Conservation (phyloP, 2,797 vertebrate species). For the Chiroxiphia lanceolata region DNA sequence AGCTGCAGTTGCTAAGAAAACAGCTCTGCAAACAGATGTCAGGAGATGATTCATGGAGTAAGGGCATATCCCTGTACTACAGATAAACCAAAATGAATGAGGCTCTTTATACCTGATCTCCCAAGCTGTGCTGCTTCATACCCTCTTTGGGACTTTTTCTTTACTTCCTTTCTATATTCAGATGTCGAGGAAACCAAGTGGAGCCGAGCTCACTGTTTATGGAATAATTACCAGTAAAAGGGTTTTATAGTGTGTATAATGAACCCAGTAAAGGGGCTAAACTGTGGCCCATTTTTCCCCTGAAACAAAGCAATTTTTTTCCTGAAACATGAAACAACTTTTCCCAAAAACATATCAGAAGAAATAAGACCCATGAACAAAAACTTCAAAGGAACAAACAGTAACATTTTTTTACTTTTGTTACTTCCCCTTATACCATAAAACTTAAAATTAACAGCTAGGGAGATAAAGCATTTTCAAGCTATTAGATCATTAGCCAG, state of each 20-base stretch:
- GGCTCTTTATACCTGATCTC: conserved; percentile 50
- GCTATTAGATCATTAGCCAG: conserved; percentile 56
- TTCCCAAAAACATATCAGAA: not conserved
- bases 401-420: not conserved
- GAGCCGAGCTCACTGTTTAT: not conserved
- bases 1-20: conserved; percentile 72
- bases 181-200: not conserved
- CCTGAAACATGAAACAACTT: not conserved
- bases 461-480: conserved; percentile 44
- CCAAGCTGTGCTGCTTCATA: conserved; percentile 17
- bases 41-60: conserved; percentile 64
- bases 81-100: conserved; percentile 55
- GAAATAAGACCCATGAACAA: not conserved
- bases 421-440: not conserved
- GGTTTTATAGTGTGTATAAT: not conserved
- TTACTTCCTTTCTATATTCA: not conserved
- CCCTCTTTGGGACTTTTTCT: not conserved
- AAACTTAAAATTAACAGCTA: not conserved
- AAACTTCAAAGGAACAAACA: not conserved
- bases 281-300: not conserved
- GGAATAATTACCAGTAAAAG: conserved; percentile 44
- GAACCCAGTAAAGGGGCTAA: conserved; percentile 1
- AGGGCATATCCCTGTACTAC: conserved; percentile 45
- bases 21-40: conserved; percentile 48
- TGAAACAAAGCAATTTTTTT: conserved; percentile 1